Conservation (phyloP, 1,140 invertebrate species). For the Scaptomyza hsui region DNA sequence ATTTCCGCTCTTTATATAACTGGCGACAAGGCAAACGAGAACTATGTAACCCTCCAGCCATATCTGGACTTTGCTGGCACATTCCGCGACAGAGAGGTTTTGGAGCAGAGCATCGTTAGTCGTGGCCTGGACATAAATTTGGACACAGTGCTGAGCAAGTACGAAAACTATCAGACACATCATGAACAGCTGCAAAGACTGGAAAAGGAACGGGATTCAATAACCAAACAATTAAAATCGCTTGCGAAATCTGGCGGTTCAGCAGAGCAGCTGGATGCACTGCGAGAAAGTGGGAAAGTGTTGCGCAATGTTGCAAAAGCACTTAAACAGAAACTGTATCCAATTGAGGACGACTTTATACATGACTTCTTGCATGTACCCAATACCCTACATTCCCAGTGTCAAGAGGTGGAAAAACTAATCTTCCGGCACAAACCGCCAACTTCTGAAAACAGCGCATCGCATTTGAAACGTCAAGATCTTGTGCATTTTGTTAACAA, state of each 20-base stretch:
- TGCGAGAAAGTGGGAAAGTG: constrained; percentile 84
- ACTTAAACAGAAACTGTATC: constrained; percentile 85
- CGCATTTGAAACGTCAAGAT: constrained; percentile 75
- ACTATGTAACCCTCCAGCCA: constrained; percentile 86
- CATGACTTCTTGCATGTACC: constrained; percentile 86
- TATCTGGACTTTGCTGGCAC: constrained; percentile 86
- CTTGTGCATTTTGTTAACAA: constrained; percentile 85
- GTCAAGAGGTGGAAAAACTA: constrained; percentile 84
- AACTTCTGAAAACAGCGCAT: neutral
- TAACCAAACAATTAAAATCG: constrained; percentile 70
- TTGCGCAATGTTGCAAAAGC: constrained; percentile 85
- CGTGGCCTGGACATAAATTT: constrained; percentile 85
- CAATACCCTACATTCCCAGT: constrained; percentile 86
- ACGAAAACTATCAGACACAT: constrained; percentile 85
- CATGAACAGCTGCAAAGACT: constrained; percentile 81
- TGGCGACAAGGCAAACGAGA: constrained; percentile 85
- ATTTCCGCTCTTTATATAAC: constrained; percentile 87
- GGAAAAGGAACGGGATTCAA: constrained; percentile 72
- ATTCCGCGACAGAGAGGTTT: constrained; percentile 84
- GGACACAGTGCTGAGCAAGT: constrained; percentile 84
- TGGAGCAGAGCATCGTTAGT: constrained; percentile 84
- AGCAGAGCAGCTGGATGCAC: constrained; percentile 50
- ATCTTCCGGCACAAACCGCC: constrained; percentile 78
- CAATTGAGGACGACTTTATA: constrained; percentile 86
- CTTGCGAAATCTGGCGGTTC: constrained; percentile 38